Percentiles rank a stretch among this genome's conserved stretches.
Evolutionary conservation across 30 jellyfish, hydroid and myxozoan genomes (phyloP).

Genomic region (Aurelia aurita): DNA sequence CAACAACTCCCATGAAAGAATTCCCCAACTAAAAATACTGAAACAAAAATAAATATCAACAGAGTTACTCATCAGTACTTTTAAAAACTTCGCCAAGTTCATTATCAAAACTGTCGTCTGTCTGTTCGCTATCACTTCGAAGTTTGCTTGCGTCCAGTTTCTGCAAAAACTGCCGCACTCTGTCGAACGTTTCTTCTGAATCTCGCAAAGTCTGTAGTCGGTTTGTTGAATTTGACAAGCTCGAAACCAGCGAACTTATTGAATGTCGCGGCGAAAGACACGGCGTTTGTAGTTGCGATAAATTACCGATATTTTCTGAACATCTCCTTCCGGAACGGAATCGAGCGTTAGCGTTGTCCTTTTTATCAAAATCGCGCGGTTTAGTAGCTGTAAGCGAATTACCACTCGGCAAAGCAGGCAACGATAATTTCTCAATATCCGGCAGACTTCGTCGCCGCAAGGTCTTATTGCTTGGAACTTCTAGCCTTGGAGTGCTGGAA

Average conservation of each 20-base stretch:
- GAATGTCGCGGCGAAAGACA: slow-evolving; percentile 76
- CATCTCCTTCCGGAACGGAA: slow-evolving; percentile 43
- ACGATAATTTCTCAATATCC: slow-evolving; percentile 47
- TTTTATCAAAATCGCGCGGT: slow-evolving; percentile 18
- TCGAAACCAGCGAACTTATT: slow-evolving; percentile 76
- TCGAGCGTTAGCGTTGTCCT: slow-evolving; percentile 10
- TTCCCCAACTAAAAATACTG: too few species aligned
- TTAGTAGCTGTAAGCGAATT: slow-evolving; percentile 38
- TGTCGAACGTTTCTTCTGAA: slow-evolving; percentile 72
- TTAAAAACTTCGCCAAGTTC: slow-evolving; percentile 21
- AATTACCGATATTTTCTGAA: slow-evolving; percentile 46
- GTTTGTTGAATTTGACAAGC: slow-evolving; percentile 72
- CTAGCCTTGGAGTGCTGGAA: slow-evolving; percentile 37
- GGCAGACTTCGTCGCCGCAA: slow-evolving; percentile 70
- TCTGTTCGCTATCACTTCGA: slow-evolving; percentile 45
- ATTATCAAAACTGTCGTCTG: slow-evolving; percentile 35
- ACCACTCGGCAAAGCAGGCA: slow-evolving; percentile 44
- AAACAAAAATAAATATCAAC: too few species aligned
- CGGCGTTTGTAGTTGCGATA: slow-evolving; percentile 69
- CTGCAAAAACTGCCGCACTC: slow-evolving; percentile 76
- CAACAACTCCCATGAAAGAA: too few species aligned
- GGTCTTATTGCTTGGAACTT: slow-evolving; percentile 23
- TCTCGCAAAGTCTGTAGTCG: slow-evolving; percentile 41
- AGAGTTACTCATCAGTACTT: too few species aligned
- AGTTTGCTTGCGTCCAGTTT: slow-evolving; percentile 66